Conservation (phyloP, 2,113 vertebrate genomes). For the Tragelaphus scriptus region DNA sequence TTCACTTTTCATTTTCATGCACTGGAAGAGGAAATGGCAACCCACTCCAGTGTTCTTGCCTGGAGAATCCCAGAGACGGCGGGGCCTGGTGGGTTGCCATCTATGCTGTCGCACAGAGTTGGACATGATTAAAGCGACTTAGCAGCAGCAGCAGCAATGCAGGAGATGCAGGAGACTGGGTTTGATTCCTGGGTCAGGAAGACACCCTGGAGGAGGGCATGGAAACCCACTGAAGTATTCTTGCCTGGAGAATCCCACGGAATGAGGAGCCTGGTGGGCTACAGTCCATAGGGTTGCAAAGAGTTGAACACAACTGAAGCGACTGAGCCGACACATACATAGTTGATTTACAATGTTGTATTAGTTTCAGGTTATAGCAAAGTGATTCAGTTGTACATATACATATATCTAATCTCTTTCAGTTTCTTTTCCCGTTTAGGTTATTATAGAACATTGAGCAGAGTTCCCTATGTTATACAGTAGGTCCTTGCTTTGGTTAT, state of each 20-base stretch:
- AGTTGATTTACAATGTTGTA: background rate
- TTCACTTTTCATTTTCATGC: too few relatives aligned
- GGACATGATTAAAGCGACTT: too few relatives aligned
- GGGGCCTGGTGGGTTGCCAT: too few relatives aligned
- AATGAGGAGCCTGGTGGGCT: background rate
- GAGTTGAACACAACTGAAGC: background rate
- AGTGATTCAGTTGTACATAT: background rate
- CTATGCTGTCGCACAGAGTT: too few relatives aligned
- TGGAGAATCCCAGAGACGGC: too few relatives aligned
- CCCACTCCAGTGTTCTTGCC: too few relatives aligned
- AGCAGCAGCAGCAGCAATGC: background rate
- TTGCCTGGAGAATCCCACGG: background rate
- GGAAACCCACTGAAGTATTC: background rate
- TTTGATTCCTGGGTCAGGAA: background rate
- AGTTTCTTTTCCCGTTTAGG: background rate
- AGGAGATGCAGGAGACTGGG: background rate
- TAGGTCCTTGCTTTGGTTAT: background rate
- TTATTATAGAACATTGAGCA: background rate
- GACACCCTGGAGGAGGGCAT: background rate
- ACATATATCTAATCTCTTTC: background rate
- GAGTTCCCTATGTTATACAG: background rate
- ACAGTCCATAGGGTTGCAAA: background rate
- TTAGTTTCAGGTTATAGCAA: background rate
- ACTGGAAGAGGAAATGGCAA: too few relatives aligned
- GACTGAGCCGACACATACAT: rapidly evolving